Evolutionary conservation across 2,113 vertebrate species (phyloP).

Genomic region (Struthidea cinerea): DNA sequence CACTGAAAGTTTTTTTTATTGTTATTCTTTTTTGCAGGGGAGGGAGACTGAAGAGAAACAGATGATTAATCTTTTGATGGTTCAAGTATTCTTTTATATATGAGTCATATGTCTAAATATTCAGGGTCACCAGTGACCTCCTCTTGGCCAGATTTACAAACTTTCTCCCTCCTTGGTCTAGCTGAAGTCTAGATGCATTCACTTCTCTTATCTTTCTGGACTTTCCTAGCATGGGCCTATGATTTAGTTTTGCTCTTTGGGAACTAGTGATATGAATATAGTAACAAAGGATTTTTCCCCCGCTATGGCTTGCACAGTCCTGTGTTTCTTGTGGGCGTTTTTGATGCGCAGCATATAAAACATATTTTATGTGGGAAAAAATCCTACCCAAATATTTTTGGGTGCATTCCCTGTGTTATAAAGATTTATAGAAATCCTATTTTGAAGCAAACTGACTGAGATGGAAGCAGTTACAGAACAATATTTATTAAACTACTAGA

Average conservation of each 20-base stretch:
- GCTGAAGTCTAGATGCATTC: neutral
- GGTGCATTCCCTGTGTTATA: neutral
- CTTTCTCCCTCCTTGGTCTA: neutral
- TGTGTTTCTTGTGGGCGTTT: neutral
- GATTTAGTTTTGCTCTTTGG: neutral
- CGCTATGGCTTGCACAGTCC: neutral
- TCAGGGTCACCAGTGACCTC: constrained; percentile 2
- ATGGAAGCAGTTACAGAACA: neutral
- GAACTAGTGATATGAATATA: neutral
- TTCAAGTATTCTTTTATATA: neutral
- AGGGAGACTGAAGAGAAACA: neutral
- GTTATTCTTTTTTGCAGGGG: neutral
- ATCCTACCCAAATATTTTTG: neutral
- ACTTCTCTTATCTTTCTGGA: neutral
- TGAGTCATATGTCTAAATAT: constrained; percentile 59
- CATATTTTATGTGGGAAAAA: neutral
- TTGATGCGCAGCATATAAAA: neutral
- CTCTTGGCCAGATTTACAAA: neutral
- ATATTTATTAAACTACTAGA: neutral
- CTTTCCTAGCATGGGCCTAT: neutral
- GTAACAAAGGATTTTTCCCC: neutral
- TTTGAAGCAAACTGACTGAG: neutral
- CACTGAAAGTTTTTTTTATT: neutral
- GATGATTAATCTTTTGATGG: neutral
- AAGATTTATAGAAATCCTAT: neutral